Percentiles rank a stretch among this genome's conserved stretches.
Conservation (phyloP, 2,113 vertebrate genomes). For the Callopanchax toddi region DNA sequence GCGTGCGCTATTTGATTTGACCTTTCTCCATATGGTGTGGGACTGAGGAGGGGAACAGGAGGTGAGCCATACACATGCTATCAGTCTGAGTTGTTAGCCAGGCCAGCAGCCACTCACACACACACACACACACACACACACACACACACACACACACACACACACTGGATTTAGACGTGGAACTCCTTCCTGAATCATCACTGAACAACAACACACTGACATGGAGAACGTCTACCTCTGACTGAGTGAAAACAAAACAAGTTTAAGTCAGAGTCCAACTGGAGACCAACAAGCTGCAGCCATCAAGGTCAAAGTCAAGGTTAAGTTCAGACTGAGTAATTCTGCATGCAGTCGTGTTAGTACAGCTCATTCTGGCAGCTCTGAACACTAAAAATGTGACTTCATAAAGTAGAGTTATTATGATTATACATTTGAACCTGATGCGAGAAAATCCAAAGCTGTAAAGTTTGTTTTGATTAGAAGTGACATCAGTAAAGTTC, state of each 20-base stretch:
- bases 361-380: too few species aligned
- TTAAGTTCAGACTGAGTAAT: neutral
- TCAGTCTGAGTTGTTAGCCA: slow-evolving; percentile 59
- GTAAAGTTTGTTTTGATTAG: too few species aligned
- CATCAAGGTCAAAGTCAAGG: neutral
- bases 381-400: too few species aligned
- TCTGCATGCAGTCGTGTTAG: too few species aligned
- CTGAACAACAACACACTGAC: slow-evolving; percentile 8
- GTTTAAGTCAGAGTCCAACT: neutral
- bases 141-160: slow-evolving; percentile 41
- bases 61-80: slow-evolving; percentile 65
- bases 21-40: slow-evolving; percentile 74
- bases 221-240: neutral
- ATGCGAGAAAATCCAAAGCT: too few species aligned
- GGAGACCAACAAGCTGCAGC: too few species aligned
- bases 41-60: slow-evolving; percentile 59
- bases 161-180: neutral
- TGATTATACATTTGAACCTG: too few species aligned
- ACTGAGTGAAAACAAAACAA: neutral
- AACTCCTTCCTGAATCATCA: slow-evolving; percentile 8
- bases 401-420: too few species aligned
- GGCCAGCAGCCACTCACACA: slow-evolving; percentile 37
- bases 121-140: slow-evolving; percentile 31
- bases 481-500: too few species aligned
- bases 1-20: slow-evolving; percentile 42